A percentile compares a stretch with the other conserved stretches of the same genome.
These are phyloP conservation scores for Trissonchulus latispiculum DNA, from an alignment of 2,888 invertebrate genomes.

Conservation along the genomic window DNA sequence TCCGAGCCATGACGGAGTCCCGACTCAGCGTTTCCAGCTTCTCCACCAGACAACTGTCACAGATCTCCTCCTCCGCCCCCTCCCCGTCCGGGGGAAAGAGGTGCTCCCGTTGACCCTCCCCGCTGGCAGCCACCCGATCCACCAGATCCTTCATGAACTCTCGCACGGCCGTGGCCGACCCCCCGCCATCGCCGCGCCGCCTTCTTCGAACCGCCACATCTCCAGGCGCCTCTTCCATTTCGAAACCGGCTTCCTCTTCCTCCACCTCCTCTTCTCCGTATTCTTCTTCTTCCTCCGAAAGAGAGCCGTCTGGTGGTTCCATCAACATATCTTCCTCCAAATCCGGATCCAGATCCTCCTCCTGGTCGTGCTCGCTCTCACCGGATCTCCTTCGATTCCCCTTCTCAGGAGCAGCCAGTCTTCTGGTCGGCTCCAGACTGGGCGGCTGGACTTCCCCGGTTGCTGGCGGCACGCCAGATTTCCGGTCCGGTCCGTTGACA, in stretches of 20 bases:
- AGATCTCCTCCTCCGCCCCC: conserved; percentile 11
- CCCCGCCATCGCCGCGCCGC: neutral
- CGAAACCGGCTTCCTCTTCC: neutral
- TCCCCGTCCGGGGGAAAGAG: no score
- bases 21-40: conserved; percentile 20
- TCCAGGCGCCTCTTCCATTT: neutral
- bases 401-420: conserved; percentile 3
- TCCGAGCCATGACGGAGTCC: conserved; percentile 1
- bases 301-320: no score
- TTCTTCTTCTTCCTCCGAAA: neutral
- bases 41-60: conserved; percentile 24
- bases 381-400: neutral
- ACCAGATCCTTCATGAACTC: neutral
- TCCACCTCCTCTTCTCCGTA: conserved; percentile 1
- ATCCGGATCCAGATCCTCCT: no score
- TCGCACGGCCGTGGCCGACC: neutral
- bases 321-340: no score
- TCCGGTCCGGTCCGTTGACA: neutral
- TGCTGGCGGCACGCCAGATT: no score
- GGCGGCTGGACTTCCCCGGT: no score
- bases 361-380: neutral
- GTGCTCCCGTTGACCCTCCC: no score
- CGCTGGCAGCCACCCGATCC: neutral
- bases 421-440: no score
- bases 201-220: neutral